Conservation (phyloP, 2,113 vertebrate species). For the Lophura nycthemera region DNA sequence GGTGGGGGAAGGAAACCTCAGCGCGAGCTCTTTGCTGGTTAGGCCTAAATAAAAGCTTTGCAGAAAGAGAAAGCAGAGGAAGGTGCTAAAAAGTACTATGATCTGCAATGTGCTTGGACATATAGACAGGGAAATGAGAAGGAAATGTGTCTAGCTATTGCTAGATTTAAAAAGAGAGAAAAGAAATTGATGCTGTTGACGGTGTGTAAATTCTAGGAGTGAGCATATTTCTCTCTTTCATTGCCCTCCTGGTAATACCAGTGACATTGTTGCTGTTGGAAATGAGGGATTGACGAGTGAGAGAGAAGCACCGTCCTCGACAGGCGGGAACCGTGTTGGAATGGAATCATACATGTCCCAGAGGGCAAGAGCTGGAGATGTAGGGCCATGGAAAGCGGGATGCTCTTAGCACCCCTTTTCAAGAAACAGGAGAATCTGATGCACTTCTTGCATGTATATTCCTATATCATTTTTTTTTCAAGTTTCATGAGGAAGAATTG, state of each 20-base stretch:
- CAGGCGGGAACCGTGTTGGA: neutral
- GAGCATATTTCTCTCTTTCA: slow-evolving; percentile 53
- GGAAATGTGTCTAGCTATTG: slow-evolving; percentile 40
- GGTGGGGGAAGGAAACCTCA: neutral
- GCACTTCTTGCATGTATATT: neutral
- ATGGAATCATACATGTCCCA: neutral
- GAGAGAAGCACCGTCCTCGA: neutral
- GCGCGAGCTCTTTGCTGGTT: neutral
- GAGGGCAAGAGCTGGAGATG: neutral
- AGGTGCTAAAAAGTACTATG: slow-evolving; percentile 12
- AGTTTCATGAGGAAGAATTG: neutral
- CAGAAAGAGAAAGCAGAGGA: neutral
- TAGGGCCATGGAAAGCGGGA: neutral
- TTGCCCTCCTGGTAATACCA: slow-evolving; percentile 9
- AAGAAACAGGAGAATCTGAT: neutral
- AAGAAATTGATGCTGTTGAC: slow-evolving; percentile 23
- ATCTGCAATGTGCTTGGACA: neutral
- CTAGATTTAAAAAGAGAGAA: neutral
- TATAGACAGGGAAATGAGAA: slow-evolving; percentile 38
- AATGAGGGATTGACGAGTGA: slow-evolving; percentile 23
- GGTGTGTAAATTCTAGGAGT: slow-evolving; percentile 29
- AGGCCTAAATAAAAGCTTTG: neutral
- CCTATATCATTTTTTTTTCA: accelerated
- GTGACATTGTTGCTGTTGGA: slow-evolving; percentile 22
- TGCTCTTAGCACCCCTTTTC: neutral